These are phyloP conservation scores for Penaeus chinensis DNA, from an alignment of 1,140 invertebrate genomes.

Conservation along the genomic window DNA sequence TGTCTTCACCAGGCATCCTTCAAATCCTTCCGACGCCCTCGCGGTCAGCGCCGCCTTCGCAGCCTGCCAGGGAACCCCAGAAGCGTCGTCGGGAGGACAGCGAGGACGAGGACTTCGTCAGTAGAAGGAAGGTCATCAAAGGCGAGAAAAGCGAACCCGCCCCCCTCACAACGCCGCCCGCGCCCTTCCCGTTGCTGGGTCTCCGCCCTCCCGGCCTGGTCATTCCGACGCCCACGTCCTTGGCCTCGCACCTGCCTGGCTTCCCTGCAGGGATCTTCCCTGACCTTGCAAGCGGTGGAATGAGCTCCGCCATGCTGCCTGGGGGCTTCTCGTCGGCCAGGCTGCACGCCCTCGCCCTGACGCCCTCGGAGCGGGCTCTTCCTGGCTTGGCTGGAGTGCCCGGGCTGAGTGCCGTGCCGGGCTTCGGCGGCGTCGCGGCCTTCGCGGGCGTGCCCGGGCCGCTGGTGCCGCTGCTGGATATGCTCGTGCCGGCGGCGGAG, in stretches of 20 bases:
- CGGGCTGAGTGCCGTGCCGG: constrained; percentile 6
- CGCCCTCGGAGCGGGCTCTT: neutral
- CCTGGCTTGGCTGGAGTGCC: neutral
- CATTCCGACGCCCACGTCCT: neutral
- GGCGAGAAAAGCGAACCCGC: neutral
- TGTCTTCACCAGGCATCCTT: neutral
- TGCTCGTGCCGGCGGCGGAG: constrained; percentile 55
- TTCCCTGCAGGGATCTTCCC: neutral
- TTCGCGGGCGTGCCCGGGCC: constrained; percentile 1
- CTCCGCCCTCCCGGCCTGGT: neutral
- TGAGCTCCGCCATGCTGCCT: too few relatives aligned
- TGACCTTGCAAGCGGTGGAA: neutral
- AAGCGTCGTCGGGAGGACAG: constrained; percentile 1
- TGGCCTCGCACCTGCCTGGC: too few relatives aligned
- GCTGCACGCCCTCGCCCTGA: too few relatives aligned
- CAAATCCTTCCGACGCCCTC: neutral
- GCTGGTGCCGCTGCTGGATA: constrained; percentile 41
- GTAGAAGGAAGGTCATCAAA: neutral
- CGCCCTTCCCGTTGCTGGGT: neutral
- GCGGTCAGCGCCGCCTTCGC: neutral
- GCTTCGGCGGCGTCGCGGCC: neutral
- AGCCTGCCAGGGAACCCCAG: neutral
- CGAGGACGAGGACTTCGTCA: neutral
- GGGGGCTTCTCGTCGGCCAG: neutral
- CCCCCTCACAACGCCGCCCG: neutral